Conservation (phyloP, 2,113 vertebrate genomes). For the Sciurus niger region DNA sequence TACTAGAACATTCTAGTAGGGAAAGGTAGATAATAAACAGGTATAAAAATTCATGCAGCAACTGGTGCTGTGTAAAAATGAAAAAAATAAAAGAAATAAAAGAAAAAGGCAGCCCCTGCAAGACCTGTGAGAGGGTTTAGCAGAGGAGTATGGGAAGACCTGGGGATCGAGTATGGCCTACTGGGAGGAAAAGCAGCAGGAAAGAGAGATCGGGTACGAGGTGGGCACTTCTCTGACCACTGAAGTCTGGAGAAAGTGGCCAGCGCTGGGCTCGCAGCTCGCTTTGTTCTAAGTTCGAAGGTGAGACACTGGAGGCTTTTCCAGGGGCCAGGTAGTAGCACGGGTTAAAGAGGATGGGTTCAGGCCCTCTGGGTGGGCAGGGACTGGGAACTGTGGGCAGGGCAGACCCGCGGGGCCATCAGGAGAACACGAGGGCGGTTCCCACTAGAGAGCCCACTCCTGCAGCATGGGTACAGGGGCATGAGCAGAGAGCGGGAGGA, state of each 20-base stretch:
- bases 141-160: accelerated
- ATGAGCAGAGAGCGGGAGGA: accelerated
- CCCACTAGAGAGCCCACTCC: too few species aligned
- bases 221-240: accelerated
- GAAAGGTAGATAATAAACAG: neutral
- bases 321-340: too few species aligned
- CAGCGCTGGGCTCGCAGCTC: too few species aligned
- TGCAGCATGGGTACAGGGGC: too few species aligned
- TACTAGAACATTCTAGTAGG: neutral
- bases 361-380: neutral
- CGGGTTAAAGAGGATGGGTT: neutral
- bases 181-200: neutral
- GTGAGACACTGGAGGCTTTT: accelerated
- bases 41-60: neutral
- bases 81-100: too few species aligned
- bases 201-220: accelerated
- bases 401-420: neutral
- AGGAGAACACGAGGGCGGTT: too few species aligned
- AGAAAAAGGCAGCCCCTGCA: neutral
- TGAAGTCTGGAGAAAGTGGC: neutral
- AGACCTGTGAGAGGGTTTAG: neutral
- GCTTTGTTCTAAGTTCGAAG: too few species aligned
- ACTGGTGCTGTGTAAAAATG: neutral
- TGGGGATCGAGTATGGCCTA: accelerated
- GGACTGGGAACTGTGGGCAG: accelerated